Percentiles rank a stretch among this genome's conserved stretches.
Conservation (phyloP, 2,797 vertebrate genomes). For the Carduelis carduelis region DNA sequence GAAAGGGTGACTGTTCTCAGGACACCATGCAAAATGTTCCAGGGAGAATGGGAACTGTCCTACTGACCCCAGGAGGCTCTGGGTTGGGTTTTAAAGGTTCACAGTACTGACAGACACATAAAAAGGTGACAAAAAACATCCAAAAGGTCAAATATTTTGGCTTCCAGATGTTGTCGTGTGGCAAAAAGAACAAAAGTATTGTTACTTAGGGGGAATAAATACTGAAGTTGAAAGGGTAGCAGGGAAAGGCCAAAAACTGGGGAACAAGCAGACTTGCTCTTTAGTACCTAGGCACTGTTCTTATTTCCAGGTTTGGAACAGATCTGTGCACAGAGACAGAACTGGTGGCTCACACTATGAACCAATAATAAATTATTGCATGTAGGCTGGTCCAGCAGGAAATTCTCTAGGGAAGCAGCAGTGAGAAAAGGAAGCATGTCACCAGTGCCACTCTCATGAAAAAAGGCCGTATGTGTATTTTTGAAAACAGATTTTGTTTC, state of each 20-base stretch:
- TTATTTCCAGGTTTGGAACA: slow-evolving; percentile 17
- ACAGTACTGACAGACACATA: not conserved
- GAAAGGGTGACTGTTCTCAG: not conserved
- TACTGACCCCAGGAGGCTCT: not conserved
- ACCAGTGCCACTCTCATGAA: not conserved
- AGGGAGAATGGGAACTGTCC: not conserved
- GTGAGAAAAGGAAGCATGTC: slow-evolving; percentile 2
- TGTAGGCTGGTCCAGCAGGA: not conserved
- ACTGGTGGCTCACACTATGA: not conserved
- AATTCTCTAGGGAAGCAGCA: slow-evolving; percentile 27
- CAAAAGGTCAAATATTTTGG: slow-evolving; percentile 49
- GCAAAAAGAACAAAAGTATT: not conserved
- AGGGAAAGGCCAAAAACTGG: not conserved
- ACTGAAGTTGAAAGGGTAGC: not conserved
- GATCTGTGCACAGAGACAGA: not conserved
- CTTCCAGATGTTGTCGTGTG: slow-evolving; percentile 23
- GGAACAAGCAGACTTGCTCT: not conserved
- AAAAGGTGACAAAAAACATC: slow-evolving; percentile 22
- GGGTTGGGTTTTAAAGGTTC: not conserved
- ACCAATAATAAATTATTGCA: slow-evolving; percentile 19
- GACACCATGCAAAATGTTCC: not conserved
- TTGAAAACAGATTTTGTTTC: not conserved
- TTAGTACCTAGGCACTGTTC: not conserved
- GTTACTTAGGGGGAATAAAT: not conserved
- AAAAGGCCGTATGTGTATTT: not conserved